Evolutionary conservation across 2,888 invertebrate species (phyloP), one percentile per base, ranked within the genome.

Genomic region (Drosophila melanosoma): DNA sequence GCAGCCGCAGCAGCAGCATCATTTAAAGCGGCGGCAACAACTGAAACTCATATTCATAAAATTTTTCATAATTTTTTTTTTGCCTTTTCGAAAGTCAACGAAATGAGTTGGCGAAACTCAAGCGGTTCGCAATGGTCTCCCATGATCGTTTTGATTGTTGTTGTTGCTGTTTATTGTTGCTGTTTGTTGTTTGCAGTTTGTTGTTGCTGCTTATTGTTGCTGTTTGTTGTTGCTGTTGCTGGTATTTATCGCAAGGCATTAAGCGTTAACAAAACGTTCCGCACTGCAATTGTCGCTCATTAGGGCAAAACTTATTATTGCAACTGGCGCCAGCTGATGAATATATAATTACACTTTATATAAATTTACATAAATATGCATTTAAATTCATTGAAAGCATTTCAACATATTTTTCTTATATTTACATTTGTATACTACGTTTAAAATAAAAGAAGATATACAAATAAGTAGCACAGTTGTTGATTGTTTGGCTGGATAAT

Each of bases 101-200:
- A 84, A 75, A 76, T 85, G 88, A 82, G 81, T 82, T 85, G 83
- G 86, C 90, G 71, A 82, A 87, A 78, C 68, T 57, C 42, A 57
- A 23, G 69, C 67, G 40, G 56, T 53, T 58, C 49, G 58, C 77
- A 61, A 58, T 69, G 69, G 64, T 88, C 86, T 87, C 90, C 86
- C 86, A 89, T 83, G 90, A 76, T 79, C 79, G 42, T 66, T 81
- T 77, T 67, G 64, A 49, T 61, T 56, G 33, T 56, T 45, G 58
- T 42, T 67, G 23, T 23, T 23, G 42, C 33, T 63, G 61, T 26
- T 49, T 61, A 40, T 29, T 66, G 54, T 40, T 66, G 66, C 52
- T 73, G 54, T n/a, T 48, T 72, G 59, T 38, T 67, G 64, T 33
- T 64, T 63, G 42, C 33, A 57, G 61, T 26, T 40, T 63, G 1